These are phyloP conservation scores for Ormyrus labotus DNA, from an alignment of 2,888 invertebrate species.

Conservation along the genomic window DNA sequence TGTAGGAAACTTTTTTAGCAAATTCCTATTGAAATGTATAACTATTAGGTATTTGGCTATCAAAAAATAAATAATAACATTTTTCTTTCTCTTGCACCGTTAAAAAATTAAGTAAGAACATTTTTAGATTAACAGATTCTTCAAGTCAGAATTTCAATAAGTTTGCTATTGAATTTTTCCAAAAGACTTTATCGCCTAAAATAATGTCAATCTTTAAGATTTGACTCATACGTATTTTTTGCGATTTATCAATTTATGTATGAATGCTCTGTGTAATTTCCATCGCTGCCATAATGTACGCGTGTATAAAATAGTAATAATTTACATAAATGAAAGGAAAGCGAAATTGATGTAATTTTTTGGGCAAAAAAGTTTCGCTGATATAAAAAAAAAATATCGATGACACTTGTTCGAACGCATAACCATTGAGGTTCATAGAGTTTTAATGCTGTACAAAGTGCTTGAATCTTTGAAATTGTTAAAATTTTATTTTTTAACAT, in stretches of 20 bases:
- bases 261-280: slow-evolving; percentile 44
- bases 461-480: slow-evolving; percentile 50
- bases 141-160: not conserved
- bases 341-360: not conserved
- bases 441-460: slow-evolving; percentile 49
- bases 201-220: not conserved
- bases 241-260: slow-evolving; percentile 14
- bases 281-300: slow-evolving; percentile 50
- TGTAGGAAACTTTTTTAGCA: slow-evolving; percentile 2
- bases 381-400: not conserved
- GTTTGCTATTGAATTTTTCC: slow-evolving; percentile 25
- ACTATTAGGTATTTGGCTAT: too few species aligned
- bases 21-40: not conserved
- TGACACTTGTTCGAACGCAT: not conserved
- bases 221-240: slow-evolving; percentile 13
- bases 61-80: too few species aligned
- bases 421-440: slow-evolving; percentile 45
- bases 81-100: too few species aligned
- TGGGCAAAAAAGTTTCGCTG: slow-evolving; percentile 12
- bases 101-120: not conserved
- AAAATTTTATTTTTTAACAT: slow-evolving; percentile 55
- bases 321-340: slow-evolving; percentile 17
- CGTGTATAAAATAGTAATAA: slow-evolving; percentile 28
- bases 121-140: not conserved
- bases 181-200: slow-evolving; percentile 25